Conservation (phyloP, 2,797 vertebrate genomes). For the Pyrocephalus nanus region DNA sequence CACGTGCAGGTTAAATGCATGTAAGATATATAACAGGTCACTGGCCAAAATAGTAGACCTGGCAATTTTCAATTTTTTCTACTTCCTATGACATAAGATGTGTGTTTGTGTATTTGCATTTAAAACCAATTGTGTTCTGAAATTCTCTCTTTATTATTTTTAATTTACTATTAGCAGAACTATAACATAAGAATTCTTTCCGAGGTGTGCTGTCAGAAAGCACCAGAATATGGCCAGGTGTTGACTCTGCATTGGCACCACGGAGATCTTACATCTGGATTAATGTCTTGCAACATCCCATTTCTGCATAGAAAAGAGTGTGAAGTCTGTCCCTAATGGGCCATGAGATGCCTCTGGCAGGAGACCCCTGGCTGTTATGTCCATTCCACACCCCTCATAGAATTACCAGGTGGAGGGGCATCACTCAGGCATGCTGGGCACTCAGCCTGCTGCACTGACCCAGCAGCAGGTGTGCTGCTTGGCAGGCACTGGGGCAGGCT, state of each 20-base stretch:
- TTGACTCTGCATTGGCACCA: neutral
- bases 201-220: neutral
- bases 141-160: neutral
- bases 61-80: neutral
- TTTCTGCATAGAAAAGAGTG: neutral
- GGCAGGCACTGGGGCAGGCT: neutral
- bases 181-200: neutral
- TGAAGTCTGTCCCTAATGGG: neutral
- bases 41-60: neutral
- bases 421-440: neutral
- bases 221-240: neutral
- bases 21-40: neutral
- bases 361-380: neutral
- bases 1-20: neutral
- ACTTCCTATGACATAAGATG: neutral
- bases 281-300: neutral
- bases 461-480: neutral
- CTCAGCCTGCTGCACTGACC: neutral
- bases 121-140: neutral
- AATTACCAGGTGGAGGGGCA: neutral
- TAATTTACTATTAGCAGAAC: neutral
- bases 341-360: neutral
- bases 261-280: neutral
- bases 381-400: neutral
- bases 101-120: neutral